These are phyloP conservation scores for Patella ulyssiponensis DNA, from an alignment of 2,888 invertebrate genomes.

Conservation along the genomic window DNA sequence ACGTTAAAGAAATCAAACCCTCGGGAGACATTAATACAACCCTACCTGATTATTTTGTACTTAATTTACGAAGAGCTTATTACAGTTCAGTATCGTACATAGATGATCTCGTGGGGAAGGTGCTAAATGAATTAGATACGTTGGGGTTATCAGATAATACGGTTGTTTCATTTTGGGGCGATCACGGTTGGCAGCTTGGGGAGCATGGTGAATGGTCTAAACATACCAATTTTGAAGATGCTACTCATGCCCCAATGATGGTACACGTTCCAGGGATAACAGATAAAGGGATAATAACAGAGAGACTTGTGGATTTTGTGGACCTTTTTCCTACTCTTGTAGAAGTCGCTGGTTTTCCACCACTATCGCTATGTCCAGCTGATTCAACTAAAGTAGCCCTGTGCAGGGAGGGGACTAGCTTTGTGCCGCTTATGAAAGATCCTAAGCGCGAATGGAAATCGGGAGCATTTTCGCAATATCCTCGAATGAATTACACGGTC, in stretches of 20 bases:
- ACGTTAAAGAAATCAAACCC: slow-evolving; percentile 27
- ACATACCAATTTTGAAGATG: slow-evolving; percentile 53
- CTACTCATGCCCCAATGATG: slow-evolving; percentile 56
- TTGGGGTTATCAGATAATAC: slow-evolving; percentile 40
- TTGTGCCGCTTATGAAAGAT: slow-evolving; percentile 35
- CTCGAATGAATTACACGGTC: slow-evolving; percentile 4
- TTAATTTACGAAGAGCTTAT: slow-evolving; percentile 43
- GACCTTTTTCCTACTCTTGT: slow-evolving; percentile 53
- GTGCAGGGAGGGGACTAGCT: slow-evolving; percentile 41
- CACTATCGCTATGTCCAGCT: slow-evolving; percentile 23
- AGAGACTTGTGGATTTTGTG: slow-evolving; percentile 46
- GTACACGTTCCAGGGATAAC: slow-evolving; percentile 43
- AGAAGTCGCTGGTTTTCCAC: slow-evolving; percentile 43
- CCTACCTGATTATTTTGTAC: slow-evolving; percentile 30
- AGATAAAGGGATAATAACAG: slow-evolving; percentile 34
- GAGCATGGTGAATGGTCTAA: slow-evolving; percentile 49
- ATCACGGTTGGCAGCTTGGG: slow-evolving; percentile 50
- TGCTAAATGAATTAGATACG: slow-evolving; percentile 40
- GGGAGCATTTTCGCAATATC: slow-evolving; percentile 30
- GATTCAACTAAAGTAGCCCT: slow-evolving; percentile 23
- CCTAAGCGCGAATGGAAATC: slow-evolving; percentile 23
- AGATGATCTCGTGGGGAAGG: slow-evolving; percentile 43
- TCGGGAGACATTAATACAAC: slow-evolving; percentile 31
- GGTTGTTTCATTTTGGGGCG: slow-evolving; percentile 44
- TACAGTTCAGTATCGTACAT: slow-evolving; percentile 40